Conservation (phyloP, 2,888 invertebrate species). For the Epinotia nisella region DNA sequence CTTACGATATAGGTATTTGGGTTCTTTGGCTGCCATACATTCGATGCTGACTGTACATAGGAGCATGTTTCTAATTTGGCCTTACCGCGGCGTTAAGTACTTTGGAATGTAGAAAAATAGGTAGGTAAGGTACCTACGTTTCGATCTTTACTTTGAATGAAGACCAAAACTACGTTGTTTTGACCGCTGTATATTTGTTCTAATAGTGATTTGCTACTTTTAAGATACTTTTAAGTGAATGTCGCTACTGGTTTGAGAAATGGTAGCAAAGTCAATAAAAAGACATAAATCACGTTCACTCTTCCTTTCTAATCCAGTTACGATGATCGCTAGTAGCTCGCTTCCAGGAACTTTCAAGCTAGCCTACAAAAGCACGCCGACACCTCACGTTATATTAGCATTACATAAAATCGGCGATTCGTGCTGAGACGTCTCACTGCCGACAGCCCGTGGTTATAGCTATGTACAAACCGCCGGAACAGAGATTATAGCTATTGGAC, state of each 20-base stretch:
- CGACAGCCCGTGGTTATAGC: conserved; percentile 29
- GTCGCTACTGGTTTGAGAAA: neutral
- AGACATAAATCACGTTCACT: conserved; percentile 9
- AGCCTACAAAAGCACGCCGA: conserved; percentile 21
- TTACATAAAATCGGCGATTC: conserved; percentile 45
- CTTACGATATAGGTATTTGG: too few species aligned
- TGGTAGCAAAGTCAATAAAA: neutral
- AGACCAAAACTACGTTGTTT: neutral
- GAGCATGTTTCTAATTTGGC: neutral
- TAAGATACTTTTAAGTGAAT: too few species aligned
- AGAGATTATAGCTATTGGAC: conserved; percentile 40
- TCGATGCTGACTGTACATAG: too few species aligned
- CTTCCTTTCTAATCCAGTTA: conserved; percentile 23
- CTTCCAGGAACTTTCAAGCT: conserved; percentile 38
- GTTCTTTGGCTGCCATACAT: too few species aligned
- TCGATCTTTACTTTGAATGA: neutral
- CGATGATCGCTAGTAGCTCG: conserved; percentile 13
- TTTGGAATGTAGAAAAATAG: neutral
- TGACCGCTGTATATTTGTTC: neutral
- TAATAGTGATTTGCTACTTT: too few species aligned
- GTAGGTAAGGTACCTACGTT: neutral
- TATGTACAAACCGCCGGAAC: conserved; percentile 21
- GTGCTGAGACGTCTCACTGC: conserved; percentile 35
- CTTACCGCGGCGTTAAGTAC: neutral
- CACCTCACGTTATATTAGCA: conserved; percentile 34